Evolutionary conservation across 1,140 invertebrate genomes (phyloP).

Genomic region (Bombus affinis): DNA sequence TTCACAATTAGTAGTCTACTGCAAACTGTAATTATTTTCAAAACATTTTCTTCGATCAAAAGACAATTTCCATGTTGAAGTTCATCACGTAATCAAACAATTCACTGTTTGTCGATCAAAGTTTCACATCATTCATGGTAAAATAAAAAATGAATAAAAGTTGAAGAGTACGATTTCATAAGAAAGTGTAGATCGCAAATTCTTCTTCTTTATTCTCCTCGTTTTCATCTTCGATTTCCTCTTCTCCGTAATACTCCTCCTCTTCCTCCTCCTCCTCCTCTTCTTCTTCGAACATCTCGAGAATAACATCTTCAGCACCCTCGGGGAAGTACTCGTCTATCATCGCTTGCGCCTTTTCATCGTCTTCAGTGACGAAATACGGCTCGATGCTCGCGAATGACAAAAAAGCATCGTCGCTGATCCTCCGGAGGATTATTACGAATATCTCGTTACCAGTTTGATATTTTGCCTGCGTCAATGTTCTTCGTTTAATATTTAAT

Average conservation of each 20-base stretch:
- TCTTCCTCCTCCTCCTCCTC: conserved; percentile 43
- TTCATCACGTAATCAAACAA: too few species aligned
- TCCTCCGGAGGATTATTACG: conserved; percentile 66
- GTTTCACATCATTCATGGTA: too few species aligned
- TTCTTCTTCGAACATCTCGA: conserved; percentile 28
- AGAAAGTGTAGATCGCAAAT: neutral
- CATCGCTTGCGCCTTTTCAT: conserved; percentile 64
- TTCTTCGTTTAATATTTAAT: neutral
- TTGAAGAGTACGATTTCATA: neutral
- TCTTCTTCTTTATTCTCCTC: conserved; percentile 24
- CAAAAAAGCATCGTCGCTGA: conserved; percentile 73
- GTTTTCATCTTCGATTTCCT: conserved; percentile 41
- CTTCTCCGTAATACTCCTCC: conserved; percentile 7
- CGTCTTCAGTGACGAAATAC: conserved; percentile 69
- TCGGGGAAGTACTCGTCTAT: conserved; percentile 71
- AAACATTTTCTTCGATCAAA: too few species aligned
- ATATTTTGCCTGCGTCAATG: conserved; percentile 63
- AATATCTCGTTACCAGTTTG: conserved; percentile 73
- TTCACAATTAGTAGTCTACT: too few species aligned
- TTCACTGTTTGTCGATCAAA: too few species aligned
- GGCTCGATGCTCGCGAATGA: conserved; percentile 74
- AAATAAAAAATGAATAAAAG: too few species aligned
- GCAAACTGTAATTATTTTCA: too few species aligned
- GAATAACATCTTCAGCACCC: conserved; percentile 57
- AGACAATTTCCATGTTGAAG: too few species aligned